A percentile compares a stretch with the other conserved stretches of the same genome.
Evolutionary conservation across 2,797 vertebrate genomes (phyloP).

Genomic region (Mionectes olivaceus): DNA sequence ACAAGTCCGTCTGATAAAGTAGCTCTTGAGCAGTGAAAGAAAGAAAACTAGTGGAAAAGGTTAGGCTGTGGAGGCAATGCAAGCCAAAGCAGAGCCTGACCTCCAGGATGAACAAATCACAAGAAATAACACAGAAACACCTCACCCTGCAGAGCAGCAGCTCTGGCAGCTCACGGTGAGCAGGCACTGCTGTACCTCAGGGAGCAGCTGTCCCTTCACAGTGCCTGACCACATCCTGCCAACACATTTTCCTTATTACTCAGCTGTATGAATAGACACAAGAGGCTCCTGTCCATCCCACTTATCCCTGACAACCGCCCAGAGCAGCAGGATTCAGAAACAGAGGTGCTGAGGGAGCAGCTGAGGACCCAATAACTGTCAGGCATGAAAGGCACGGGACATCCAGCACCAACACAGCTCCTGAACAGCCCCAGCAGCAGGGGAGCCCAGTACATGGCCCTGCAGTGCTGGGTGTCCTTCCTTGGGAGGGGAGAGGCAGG

Average conservation of each 20-base stretch:
- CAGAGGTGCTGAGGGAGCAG: fast-evolving
- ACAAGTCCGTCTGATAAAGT: background rate
- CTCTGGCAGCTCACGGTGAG: too few species aligned
- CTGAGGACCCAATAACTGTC: background rate
- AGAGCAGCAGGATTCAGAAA: background rate
- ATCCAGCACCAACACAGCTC: background rate
- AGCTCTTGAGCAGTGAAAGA: background rate
- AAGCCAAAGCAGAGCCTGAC: too few species aligned
- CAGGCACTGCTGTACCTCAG: too few species aligned
- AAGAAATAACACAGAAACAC: background rate
- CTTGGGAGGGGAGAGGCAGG: background rate
- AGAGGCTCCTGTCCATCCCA: background rate
- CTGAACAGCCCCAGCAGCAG: background rate
- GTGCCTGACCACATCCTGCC: background rate
- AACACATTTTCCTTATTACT: background rate
- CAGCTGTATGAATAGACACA: background rate
- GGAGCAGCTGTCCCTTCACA: background rate
- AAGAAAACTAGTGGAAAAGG: too few species aligned
- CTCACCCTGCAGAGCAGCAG: too few species aligned
- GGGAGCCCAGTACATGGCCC: background rate
- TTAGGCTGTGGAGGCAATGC: too few species aligned
- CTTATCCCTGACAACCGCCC: too few species aligned
- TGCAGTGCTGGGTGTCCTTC: background rate
- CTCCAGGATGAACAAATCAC: too few species aligned
- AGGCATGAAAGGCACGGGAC: background rate